Base-by-base conservation (phyloP, 2,888 invertebrate genomes). In the Heliconius hortense region DNA sequence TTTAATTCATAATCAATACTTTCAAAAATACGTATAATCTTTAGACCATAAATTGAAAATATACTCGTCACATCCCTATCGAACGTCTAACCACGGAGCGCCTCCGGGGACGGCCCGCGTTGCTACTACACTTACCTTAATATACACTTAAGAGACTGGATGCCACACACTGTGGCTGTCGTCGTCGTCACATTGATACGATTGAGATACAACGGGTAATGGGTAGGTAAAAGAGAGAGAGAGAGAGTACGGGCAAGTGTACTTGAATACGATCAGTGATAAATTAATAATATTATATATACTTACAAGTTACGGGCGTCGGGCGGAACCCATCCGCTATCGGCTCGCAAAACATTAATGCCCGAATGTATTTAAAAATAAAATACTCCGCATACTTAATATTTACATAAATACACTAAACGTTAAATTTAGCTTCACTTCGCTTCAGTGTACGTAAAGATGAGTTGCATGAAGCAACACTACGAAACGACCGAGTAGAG, bases 371-470 rank as follows among this genome's bases (percentile, higher is more conserved):
- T 4, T 63, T n/a, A 18, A 56, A 70, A 74, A 71, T 43, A 71
- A 35, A 43, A 15, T 70, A 35, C 68, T 18, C 64, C 64, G 7
- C 35, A 64, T 70, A 64, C 28, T 31, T 64, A 35, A 43, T 75
- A 75, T 75, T 66, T 71, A 75, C 70, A 75, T 64, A 64, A 75
- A 67, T 71, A 71, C 70, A 62, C 35, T 63, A 63, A 31, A 63
- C 28, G n/a, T 48, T 48, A 28, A 39, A 43, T 43, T 67, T 67
- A 28, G 39, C 59, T 59, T 35, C 56, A 67, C 66, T 59, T 66
- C 72, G 43, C 21, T 56, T 53, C 53, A 31, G 21, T 56, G 59
- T 67, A 28, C 8, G 0, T 28, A 21, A 18, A 18, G 31, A 35
- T 28, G 18, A 21, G 15, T 7, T 31, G 63, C 21, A 62, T 8